Base-by-base conservation (phyloP, 1,140 invertebrate species). In the Plectus sambesii region DNA sequence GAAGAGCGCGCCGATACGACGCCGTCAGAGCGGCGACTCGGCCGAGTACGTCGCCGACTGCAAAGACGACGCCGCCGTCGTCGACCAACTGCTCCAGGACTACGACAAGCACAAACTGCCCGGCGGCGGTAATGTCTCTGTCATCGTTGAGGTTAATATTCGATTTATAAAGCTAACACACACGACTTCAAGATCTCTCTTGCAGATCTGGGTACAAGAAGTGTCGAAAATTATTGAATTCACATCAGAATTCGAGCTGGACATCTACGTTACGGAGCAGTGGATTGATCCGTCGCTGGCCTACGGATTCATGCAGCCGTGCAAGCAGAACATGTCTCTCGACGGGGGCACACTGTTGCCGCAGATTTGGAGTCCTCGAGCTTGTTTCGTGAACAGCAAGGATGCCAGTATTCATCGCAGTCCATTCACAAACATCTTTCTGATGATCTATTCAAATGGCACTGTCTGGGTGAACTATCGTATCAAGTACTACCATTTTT, bases 281-380 rank as follows among this genome's bases (percentile, higher is more conserved):
- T 68, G 65, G 65, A 49, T 41, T 3, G 65, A 68, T 29, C 62
- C 68, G 2, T 24, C 55, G 8, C 42, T 68, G 6, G 62, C 58
- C 5, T 69, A 63, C 40, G 19, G 36, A n/a, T 68, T 69, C 50
- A 42, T 68, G 26, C 62, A 63, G 47, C 67, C 68, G 8, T 69
- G 67, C 55, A 68, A 68, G 54, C 53, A 66, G 63, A 67, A 67
- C 41, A 67, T 67, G 26, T 69, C 66, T 2, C 60, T 69, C n/a
- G 64, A 67, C 42, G 64, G 64, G n/a, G 53, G 48, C n/a, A 60
- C 49, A 37, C 54, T 69, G 23, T 37, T 69, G 9, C 37, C 57
- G 2, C 42, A 67, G 44, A 69, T 67, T 42, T 67, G 64, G 64
- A 67, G 67, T 49, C 64, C 66, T 2, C 30, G 52, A 20, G 63